Base-by-base conservation (phyloP, 2,113 vertebrate genomes). In the Alces alces region DNA sequence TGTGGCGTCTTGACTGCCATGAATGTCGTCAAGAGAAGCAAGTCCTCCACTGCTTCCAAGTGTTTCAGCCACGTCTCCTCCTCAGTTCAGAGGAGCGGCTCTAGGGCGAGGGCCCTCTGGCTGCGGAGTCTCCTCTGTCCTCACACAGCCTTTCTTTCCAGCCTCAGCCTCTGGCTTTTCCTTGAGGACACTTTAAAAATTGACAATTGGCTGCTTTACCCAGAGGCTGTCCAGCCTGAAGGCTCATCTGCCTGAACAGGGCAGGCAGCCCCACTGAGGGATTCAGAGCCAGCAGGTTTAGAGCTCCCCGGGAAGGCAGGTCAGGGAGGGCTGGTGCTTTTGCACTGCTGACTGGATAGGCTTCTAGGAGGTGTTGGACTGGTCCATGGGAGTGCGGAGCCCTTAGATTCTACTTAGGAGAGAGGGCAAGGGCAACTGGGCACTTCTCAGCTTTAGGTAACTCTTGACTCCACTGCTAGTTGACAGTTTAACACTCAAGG, bases 181-280 rank as follows among this genome's bases (percentile, higher is more conserved):
- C 52, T 96, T 91, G 43, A 60, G 83, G 43, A 64, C 84, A 28
- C 47, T 87, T 95, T 89, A 33, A 94, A 96, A 91, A 43, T 57
- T 90, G 73, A 58, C 55, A 66, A 0, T 79, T 80, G 45, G 57
- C 85, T 76, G 43, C 58, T 92, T 90, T 85, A 60, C 80, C 58
- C n/a, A 43, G 88, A 95, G 58, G 30, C 60, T 66, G 55, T 87
- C 80, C 43, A 19, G 55, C 61, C 86, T 50, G 50, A 52, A 61
- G 73, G 39, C 61, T 55, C 11, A 70, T 93, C 5, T 79, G 78
- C 79, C 70, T 80, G 19, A 33, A 5, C 9, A 70, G 70, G 36
- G n/a, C 76, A 54, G 54, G 36, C 15, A 54, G 45, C 39, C 50
- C 66, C n/a, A 11, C 25, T 43, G 47, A 79, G 66, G 92, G 36